Evolutionary conservation across 2,113 vertebrate species (phyloP), one percentile per base, ranked within the genome.

Genomic region (Xyliphius kryptos): DNA sequence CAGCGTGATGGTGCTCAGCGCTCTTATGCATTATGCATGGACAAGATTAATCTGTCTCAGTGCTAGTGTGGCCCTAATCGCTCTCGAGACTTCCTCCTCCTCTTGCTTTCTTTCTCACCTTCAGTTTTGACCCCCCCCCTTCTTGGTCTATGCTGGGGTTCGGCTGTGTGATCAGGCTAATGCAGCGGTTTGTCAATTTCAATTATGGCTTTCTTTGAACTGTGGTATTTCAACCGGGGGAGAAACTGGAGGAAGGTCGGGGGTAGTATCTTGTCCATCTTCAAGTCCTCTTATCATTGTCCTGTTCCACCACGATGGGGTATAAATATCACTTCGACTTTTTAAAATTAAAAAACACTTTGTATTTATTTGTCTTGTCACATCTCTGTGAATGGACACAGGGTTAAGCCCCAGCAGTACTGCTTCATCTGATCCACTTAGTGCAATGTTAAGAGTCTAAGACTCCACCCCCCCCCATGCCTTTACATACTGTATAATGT

Each of bases 151-250:
- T 47, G 59, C 55, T 67, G 66, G 15, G 68, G 60, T 61, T 67
- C 67, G 66, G 52, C 73, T 17, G 47, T 71, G 68, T 76, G 67
- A 74, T 72, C 65, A 69, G 60, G 57, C 65, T 68, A 77, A 80
- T 73, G 76, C 63, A 69, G 66, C 60, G 67, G 68, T 77, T 79
- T 80, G 76, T 76, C 74, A 67, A 69, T 74, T 80, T 77, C 76
- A 76, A 69, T 77, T 79, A 50, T 13, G 65, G 43, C 37, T 75
- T 74, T 46, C 73, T 80, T 82, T 82, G 68, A 80, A 79, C 65
- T 68, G 54, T 16, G 51, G 43, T 60, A 37, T 78, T 76, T 66
- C 68, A 48, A 51, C 64, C 56, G 15, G 67, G 68, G 61, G 53
- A 80, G 57, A 74, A 74, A 64, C 32, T 16, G 40, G 12, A 22